These are phyloP conservation scores for Proctacanthus coquilletti DNA, from an alignment of 1,140 invertebrate species.

Conservation along the genomic window DNA sequence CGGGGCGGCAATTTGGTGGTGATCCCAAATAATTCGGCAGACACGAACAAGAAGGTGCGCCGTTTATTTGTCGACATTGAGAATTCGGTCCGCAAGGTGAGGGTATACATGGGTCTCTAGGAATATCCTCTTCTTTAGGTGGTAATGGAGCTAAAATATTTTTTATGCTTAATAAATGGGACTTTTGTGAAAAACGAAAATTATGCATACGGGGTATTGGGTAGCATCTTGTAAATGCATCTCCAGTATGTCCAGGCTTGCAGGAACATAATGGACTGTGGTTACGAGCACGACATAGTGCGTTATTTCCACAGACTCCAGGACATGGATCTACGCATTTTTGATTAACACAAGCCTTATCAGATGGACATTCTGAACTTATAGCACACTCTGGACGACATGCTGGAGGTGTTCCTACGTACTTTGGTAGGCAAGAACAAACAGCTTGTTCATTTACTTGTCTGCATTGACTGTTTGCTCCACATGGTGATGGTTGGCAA, in stretches of 20 bases:
- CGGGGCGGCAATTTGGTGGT: conserved; percentile 58
- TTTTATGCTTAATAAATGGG: conserved; percentile 45
- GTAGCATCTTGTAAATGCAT: conserved; percentile 40
- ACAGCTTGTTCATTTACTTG: conserved; percentile 39
- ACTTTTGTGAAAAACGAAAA: conserved; percentile 33
- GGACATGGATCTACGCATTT: conserved; percentile 52
- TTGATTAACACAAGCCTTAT: conserved; percentile 43
- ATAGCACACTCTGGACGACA: conserved; percentile 44
- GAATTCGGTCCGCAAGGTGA: conserved; percentile 37
- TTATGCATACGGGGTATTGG: conserved; percentile 32
- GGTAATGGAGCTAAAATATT: conserved; percentile 12
- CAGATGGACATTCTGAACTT: conserved; percentile 43
- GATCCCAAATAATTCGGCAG: conserved; percentile 37
- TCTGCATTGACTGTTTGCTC: conserved; percentile 49
- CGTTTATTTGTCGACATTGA: conserved; percentile 29
- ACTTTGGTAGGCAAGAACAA: conserved; percentile 47
- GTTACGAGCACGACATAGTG: conserved; percentile 36
- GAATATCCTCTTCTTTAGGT: conserved; percentile 12
- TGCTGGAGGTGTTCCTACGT: conserved; percentile 56
- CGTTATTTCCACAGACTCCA: conserved; percentile 38
- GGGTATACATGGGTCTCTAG: conserved; percentile 32
- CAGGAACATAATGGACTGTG: conserved; percentile 41
- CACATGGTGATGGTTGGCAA: conserved; percentile 44
- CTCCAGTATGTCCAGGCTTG: conserved; percentile 35
- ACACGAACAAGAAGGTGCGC: conserved; percentile 39